Base-by-base conservation (phyloP, 2,888 invertebrate genomes). In the Metalampra italica region DNA sequence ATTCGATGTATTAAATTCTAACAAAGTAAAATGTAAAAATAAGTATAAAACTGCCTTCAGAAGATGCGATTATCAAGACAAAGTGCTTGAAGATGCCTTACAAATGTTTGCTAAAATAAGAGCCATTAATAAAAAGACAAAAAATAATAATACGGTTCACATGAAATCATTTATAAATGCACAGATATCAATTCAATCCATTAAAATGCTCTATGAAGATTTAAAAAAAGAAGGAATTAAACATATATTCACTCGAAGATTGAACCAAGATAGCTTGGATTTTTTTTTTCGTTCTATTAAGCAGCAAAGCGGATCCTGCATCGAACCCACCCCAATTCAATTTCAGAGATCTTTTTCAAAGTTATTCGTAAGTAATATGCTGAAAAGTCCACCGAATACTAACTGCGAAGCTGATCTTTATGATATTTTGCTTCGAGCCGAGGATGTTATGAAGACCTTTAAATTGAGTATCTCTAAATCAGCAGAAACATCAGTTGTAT, bases 241-340 rank as follows among this genome's bases (percentile, higher is more conserved):
- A 11, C 43, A 32, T n/a, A 1, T 51, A n/a, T 51, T 45, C 29
- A 47, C 47, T 38, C 45, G 34, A 43, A 37, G 51, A 45, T 43
- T 51, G 30, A 13, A 45, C 38, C 42, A 43, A 29, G 51, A 51
- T 13, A 32, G 12, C 9, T 22, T 47, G 13, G 42, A 43, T 29
- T 43, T 39, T 32, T 51, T 51, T 9, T 47, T 51, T 38, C 38
- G 30, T 8, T 5, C 41, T 4, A 14, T 52, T 11, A 40, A 49
- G 9, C 43, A 46, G 43, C 48, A 46, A 37, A 29, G 41, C n/a
- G 46, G 49, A 0, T 34, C 45, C 34, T 46, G 43, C 34, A 43
- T 41, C 12, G 45, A 49, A 9, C 52, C 52, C 13, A 49, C 46
- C 12, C 43, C 47, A n/a, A 14, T 46, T 37, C 49, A 52, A n/a